A percentile compares a stretch with the other conserved stretches of the same genome.
Conservation (phyloP, 2,888 invertebrate species). For the Lysandra coridon region DNA sequence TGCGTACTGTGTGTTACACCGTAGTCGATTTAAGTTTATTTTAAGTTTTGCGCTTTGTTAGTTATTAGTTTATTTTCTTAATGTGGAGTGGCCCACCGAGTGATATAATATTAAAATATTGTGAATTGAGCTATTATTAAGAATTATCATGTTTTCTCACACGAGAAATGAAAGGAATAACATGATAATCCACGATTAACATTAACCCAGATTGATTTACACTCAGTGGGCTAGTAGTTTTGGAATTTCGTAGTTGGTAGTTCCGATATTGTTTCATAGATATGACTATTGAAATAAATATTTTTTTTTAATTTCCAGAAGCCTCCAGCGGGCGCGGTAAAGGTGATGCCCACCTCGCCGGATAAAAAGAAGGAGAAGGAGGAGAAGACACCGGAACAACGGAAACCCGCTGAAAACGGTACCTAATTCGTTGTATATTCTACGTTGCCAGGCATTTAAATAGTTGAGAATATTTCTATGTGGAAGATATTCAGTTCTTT, state of each 20-base stretch:
- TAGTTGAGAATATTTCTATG: too few relatives aligned
- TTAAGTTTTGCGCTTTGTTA: neutral
- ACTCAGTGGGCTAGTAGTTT: neutral
- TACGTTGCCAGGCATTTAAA: neutral
- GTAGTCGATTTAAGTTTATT: neutral
- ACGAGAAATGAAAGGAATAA: neutral
- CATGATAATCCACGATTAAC: too few relatives aligned
- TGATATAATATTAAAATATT: too few relatives aligned
- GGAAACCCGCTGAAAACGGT: conserved; percentile 74
- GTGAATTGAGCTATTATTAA: too few relatives aligned
- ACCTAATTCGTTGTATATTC: conserved; percentile 34
- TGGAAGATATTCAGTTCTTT: too few relatives aligned
- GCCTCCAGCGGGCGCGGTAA: conserved; percentile 89
- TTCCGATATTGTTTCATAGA: neutral
- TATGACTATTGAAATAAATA: neutral
- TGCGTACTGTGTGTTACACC: neutral
- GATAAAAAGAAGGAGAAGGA: conserved; percentile 80
- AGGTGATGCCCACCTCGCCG: conserved; percentile 88
- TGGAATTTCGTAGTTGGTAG: neutral
- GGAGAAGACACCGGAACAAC: conserved; percentile 57
- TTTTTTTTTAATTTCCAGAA: conserved; percentile 79
- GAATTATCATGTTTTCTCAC: neutral
- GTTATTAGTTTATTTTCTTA: neutral
- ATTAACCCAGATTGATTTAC: neutral
- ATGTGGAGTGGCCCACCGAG: neutral